Evolutionary conservation across 2,113 vertebrate species (phyloP).

Genomic region (Grus americana): DNA sequence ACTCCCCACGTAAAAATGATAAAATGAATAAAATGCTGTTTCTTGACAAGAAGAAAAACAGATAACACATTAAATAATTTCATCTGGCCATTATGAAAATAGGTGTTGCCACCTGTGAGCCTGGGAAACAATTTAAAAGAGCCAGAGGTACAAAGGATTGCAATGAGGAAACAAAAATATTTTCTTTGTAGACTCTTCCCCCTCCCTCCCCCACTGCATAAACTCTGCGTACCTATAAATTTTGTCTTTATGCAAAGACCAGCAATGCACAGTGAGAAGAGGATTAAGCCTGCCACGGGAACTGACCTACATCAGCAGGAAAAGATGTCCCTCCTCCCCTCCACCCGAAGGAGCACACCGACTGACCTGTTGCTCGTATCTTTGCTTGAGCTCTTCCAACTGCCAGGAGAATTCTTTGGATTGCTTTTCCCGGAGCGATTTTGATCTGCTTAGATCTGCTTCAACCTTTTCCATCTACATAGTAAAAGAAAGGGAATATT

Average conservation of each 20-base stretch:
- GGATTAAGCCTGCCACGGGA: not conserved
- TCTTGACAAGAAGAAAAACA: constrained; percentile 17
- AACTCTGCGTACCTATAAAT: not conserved
- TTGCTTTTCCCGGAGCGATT: constrained; percentile 88
- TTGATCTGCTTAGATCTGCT: constrained; percentile 87
- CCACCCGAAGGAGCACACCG: not conserved
- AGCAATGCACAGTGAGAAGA: not conserved
- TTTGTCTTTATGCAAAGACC: not conserved
- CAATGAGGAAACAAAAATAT: not conserved
- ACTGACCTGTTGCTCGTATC: constrained; percentile 91
- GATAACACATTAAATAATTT: not conserved
- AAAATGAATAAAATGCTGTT: not conserved
- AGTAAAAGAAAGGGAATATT: constrained; percentile 76
- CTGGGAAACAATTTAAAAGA: not conserved
- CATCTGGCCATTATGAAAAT: constrained; percentile 5
- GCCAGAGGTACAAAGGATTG: not conserved
- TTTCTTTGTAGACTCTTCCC: not conserved
- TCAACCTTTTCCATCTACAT: constrained; percentile 91
- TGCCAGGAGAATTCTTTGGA: constrained; percentile 86
- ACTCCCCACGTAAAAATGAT: not conserved
- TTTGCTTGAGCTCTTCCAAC: constrained; percentile 83
- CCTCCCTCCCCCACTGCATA: not conserved
- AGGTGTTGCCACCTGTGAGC: constrained; percentile 44
- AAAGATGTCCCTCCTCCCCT: not conserved
- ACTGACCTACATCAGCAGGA: not conserved